phyloP scores from a whole-genome alignment of 2,888 invertebrate genomes.

The Euzophera pinguis region DNA sequence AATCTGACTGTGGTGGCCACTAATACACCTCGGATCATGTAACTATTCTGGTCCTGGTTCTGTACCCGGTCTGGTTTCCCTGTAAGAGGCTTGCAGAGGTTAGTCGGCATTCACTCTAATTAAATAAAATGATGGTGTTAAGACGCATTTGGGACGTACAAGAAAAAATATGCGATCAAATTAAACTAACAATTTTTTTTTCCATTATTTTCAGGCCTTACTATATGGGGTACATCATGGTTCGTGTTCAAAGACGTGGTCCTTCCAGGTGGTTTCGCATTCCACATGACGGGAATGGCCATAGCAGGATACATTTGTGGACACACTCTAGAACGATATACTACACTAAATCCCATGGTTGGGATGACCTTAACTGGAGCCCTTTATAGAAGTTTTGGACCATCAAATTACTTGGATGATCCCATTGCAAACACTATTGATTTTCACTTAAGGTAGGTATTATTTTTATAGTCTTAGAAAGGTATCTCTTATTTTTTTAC shows the following conservation, averaged over 20 bases:
- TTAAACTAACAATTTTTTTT: conserved; percentile 5
- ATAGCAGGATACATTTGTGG: conserved; percentile 59
- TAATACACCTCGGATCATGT: too few relatives aligned
- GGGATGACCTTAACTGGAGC: conserved; percentile 69
- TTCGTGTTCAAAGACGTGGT: conserved; percentile 53
- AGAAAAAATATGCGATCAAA: too few relatives aligned
- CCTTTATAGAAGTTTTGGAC: conserved; percentile 55
- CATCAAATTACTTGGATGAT: conserved; percentile 52
- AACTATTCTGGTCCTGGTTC: too few relatives aligned
- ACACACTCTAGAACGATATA: conserved; percentile 63
- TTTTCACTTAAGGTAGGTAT: conserved; percentile 63
- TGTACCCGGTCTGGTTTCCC: too few relatives aligned
- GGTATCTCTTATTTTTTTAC: too few relatives aligned
- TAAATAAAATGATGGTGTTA: too few relatives aligned
- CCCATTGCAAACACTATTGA: conserved; percentile 55
- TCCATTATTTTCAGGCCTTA: conserved; percentile 58
- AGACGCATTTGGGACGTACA: too few relatives aligned
- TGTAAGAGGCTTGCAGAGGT: too few relatives aligned
- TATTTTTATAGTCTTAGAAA: too few relatives aligned
- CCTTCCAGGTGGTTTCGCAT: conserved; percentile 51
- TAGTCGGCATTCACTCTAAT: too few relatives aligned
- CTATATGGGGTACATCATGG: conserved; percentile 63
- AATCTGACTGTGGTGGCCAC: too few relatives aligned
- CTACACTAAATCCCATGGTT: conserved; percentile 60
- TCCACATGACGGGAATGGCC: conserved; percentile 56